phyloP scores from a whole-genome alignment of 2,888 invertebrate species.

The Rhynchonema sp. region DNA sequence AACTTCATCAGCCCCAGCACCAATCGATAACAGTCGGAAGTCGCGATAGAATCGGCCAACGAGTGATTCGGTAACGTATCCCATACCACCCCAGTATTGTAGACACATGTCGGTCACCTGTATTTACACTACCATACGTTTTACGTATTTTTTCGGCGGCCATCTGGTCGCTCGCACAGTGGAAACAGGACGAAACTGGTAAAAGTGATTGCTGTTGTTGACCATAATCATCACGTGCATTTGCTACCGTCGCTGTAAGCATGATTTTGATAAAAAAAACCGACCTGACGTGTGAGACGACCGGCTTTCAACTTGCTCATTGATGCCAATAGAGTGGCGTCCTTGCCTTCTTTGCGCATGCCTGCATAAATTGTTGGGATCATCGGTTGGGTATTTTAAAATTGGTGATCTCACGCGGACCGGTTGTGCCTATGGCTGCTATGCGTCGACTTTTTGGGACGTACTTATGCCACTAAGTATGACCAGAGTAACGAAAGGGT shows the following conservation, averaged over 20 bases:
- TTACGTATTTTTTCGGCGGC: too few relatives aligned
- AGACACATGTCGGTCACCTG: constrained; percentile 4
- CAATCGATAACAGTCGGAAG: constrained; percentile 36
- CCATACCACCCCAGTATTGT: constrained; percentile 42
- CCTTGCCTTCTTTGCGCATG: constrained; percentile 29
- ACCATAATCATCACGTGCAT: not conserved
- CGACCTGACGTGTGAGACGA: constrained; percentile 32
- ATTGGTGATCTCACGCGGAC: too few relatives aligned
- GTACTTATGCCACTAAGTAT: too few relatives aligned
- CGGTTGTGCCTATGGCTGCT: too few relatives aligned
- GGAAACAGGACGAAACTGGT: too few relatives aligned
- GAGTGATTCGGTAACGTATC: constrained; percentile 35
- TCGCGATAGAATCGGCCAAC: constrained; percentile 34
- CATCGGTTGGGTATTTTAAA: too few relatives aligned
- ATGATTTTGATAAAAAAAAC: not conserved
- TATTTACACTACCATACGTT: too few relatives aligned
- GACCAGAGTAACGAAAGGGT: too few relatives aligned
- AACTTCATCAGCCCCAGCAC: constrained; percentile 41
- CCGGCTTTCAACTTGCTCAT: constrained; percentile 40
- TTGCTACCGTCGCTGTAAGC: not conserved
- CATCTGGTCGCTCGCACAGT: too few relatives aligned
- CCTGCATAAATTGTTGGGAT: too few relatives aligned
- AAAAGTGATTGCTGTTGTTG: too few relatives aligned
- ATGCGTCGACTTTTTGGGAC: too few relatives aligned
- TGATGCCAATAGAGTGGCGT: constrained; percentile 38